A percentile compares a stretch with the other conserved stretches of the same genome.
These are phyloP conservation scores for Syrista parreyssii DNA, from an alignment of 2,888 invertebrate species.

Conservation along the genomic window DNA sequence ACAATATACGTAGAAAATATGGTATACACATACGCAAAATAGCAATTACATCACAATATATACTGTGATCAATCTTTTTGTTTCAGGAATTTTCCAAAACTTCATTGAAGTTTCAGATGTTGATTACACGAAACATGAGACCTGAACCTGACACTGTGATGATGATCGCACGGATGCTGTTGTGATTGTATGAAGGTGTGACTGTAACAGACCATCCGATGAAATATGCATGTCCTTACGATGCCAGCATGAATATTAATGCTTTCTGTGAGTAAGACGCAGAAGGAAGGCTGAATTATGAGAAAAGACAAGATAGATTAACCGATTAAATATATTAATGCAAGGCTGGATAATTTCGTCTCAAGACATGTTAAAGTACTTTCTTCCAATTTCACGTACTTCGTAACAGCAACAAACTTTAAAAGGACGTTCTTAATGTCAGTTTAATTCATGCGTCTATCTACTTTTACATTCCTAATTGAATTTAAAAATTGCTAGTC, in stretches of 20 bases:
- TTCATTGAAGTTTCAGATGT: neutral
- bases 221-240: neutral
- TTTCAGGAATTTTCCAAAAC: neutral
- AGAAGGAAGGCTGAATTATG: slow-evolving; percentile 15
- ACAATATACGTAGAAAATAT: neutral
- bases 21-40: neutral
- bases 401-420: neutral
- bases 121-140: neutral
- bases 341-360: neutral
- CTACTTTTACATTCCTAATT: neutral
- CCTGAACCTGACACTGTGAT: neutral
- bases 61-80: neutral
- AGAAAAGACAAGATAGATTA: slow-evolving; percentile 21
- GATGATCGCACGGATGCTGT: neutral
- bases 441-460: neutral
- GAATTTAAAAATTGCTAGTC: neutral
- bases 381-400: neutral
- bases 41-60: neutral
- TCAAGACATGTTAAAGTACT: neutral
- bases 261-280: slow-evolving; percentile 1
- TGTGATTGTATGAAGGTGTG: neutral
- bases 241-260: slow-evolving; percentile 15
- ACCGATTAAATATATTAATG: slow-evolving; percentile 14
- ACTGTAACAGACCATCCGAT: neutral
- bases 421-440: neutral